Evolutionary conservation across 2,888 invertebrate species (phyloP).

Genomic region (Philhelius pedissequus): DNA sequence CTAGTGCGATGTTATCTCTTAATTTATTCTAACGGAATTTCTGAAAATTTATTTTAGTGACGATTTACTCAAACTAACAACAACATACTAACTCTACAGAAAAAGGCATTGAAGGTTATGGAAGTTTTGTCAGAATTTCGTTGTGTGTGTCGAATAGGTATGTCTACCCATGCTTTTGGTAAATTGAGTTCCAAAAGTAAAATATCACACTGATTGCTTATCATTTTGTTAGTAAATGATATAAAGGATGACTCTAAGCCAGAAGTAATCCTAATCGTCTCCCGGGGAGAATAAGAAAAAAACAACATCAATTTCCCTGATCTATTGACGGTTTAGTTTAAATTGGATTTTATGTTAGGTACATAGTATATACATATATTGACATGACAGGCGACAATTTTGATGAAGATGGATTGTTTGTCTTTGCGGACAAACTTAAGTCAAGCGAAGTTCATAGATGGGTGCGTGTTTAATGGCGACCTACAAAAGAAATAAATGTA

Average conservation of each 20-base stretch:
- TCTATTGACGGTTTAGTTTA: slow-evolving; percentile 52
- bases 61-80: background rate
- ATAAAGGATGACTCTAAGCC: slow-evolving; percentile 50
- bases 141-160: background rate
- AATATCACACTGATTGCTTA: slow-evolving; percentile 33
- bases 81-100: background rate
- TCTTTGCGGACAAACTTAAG: background rate
- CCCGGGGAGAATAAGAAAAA: slow-evolving; percentile 21
- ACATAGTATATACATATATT: background rate
- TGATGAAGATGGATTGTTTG: slow-evolving; percentile 14
- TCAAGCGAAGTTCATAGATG: background rate
- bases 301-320: slow-evolving; percentile 41
- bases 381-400: background rate
- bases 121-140: background rate
- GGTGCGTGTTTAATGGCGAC: background rate
- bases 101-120: background rate
- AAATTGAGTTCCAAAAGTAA: slow-evolving; percentile 19
- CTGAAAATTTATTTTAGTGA: background rate
- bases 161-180: background rate
- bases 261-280: background rate
- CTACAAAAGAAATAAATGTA: background rate
- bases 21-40: slow-evolving; percentile 32
- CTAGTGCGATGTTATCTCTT: slow-evolving; percentile 42
- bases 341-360: slow-evolving; percentile 44
- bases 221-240: slow-evolving; percentile 35